phyloP scores from a whole-genome alignment of 2,113 vertebrate genomes.

The Dolichotis patagonum region DNA sequence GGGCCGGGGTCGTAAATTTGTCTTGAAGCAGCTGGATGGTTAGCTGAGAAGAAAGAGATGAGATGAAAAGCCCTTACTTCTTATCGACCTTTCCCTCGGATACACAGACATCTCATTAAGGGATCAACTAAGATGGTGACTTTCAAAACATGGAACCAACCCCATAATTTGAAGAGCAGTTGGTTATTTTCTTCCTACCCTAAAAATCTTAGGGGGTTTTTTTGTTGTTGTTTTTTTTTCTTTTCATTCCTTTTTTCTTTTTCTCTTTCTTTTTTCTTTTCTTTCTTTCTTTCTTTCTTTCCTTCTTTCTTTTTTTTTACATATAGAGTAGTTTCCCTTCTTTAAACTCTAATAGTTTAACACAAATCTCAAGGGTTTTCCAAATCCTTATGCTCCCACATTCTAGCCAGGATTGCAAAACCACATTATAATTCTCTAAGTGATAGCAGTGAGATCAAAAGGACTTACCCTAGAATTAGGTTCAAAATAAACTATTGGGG shows the following conservation, averaged over 20 bases:
- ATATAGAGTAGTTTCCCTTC: constrained; percentile 26
- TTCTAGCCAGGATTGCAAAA: constrained; percentile 37
- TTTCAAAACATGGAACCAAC: constrained; percentile 66
- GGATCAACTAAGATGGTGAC: constrained; percentile 59
- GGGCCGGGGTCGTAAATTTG: neutral
- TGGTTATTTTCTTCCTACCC: constrained; percentile 71
- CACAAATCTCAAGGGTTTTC: constrained; percentile 12
- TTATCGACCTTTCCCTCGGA: neutral
- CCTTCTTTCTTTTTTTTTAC: neutral
- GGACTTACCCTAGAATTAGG: constrained; percentile 74
- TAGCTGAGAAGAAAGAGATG: neutral
- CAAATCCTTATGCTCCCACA: neutral
- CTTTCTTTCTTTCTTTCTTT: neutral
- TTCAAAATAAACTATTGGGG: constrained; percentile 71
- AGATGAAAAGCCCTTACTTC: neutral
- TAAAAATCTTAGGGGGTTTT: constrained; percentile 34
- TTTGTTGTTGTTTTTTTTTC: neutral
- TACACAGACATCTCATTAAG: constrained; percentile 69
- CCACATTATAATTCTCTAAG: constrained; percentile 58
- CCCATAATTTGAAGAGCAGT: constrained; percentile 69
- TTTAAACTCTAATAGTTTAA: constrained; percentile 61
- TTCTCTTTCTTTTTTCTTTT: neutral
- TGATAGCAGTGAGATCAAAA: constrained; percentile 71
- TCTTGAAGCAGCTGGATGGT: neutral
- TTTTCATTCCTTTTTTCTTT: neutral